Percentiles rank a stretch among this genome's conserved stretches.
phyloP scores from a whole-genome alignment of 2,888 invertebrate species.

The Tigriopus californicus region DNA sequence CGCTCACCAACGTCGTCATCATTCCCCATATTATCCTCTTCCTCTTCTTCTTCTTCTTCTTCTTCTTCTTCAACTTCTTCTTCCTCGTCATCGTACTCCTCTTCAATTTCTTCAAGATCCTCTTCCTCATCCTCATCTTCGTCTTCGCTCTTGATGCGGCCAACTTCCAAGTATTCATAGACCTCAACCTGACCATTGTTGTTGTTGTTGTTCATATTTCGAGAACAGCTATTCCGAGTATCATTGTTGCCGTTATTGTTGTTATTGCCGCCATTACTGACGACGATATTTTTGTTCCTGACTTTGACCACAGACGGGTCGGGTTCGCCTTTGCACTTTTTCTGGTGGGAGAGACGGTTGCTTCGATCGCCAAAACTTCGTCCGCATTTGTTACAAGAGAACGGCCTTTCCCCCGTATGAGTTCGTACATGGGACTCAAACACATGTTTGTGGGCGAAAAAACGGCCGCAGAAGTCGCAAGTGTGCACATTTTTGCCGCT shows the following conservation, averaged over 20 bases:
- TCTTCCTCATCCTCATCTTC: too few species aligned
- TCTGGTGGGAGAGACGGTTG: background rate
- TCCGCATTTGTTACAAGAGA: background rate
- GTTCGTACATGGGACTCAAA: slow-evolving; percentile 7
- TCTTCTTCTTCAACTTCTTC: background rate
- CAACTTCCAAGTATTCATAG: too few species aligned
- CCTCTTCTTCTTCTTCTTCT: background rate
- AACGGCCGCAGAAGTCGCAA: background rate
- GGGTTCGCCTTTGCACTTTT: background rate
- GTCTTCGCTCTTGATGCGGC: too few species aligned
- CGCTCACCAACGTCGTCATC: background rate
- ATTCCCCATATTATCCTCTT: background rate
- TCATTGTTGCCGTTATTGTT: too few species aligned
- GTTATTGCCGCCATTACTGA: too few species aligned
- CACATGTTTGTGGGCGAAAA: background rate
- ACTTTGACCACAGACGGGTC: background rate
- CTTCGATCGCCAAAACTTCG: slow-evolving; percentile 6
- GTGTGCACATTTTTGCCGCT: slow-evolving; percentile 13
- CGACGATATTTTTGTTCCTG: background rate
- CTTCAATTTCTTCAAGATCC: background rate
- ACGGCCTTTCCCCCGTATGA: slow-evolving; percentile 12
- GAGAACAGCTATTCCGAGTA: background rate
- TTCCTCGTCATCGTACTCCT: background rate
- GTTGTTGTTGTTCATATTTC: background rate
- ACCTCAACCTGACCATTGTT: background rate